Base-by-base conservation (phyloP, 2,888 invertebrate species). In the Heliconius sara region DNA sequence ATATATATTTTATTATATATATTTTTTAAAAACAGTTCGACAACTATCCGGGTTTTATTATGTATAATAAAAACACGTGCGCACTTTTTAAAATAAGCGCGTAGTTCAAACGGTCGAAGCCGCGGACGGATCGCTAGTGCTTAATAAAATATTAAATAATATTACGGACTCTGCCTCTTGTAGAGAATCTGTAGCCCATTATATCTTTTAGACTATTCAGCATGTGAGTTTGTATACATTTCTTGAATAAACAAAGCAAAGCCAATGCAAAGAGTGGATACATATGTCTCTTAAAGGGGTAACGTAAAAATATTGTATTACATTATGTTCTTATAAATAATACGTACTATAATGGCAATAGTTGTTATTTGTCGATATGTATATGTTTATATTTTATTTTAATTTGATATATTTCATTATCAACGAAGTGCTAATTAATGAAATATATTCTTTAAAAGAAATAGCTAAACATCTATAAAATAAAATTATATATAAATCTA, bases 121-220 rank as follows among this genome's bases (percentile, higher is more conserved):
- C 3, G 57, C 57, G 3, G 10, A 22, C 19, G 22, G 7, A 22
- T 57, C 19, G 57, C 57, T 57, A 22, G 57, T 57, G 57, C 22
- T 57, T 57, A 22, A n/a, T 57, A 57, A 57, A 57, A 57, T 57
- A 57, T 57, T 22, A 57, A 57, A 22, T 57, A 22, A 57, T 22
- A n/a, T 89, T 65, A 63, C 76, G 70, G n/a, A 19, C 57, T 66
- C 47, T 73, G 74, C 39, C 78, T 81, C 74, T 74, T 75, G 60
- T 74, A 77, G 77, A 25, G 52, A 39, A 75, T 77, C 74, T 74
- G 72, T 52, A 63, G n/a, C 39, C 52, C 66, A 73, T 60, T 71
- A 65, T 66, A 77, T 79, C 75, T 76, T 76, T 73, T 60, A 80
- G 39, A 52, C 76, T 52, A 76, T 79, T 78, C 78, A 80, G 67